Evolutionary conservation across 2,113 vertebrate species (phyloP).

Genomic region (Microtus richardsoni): DNA sequence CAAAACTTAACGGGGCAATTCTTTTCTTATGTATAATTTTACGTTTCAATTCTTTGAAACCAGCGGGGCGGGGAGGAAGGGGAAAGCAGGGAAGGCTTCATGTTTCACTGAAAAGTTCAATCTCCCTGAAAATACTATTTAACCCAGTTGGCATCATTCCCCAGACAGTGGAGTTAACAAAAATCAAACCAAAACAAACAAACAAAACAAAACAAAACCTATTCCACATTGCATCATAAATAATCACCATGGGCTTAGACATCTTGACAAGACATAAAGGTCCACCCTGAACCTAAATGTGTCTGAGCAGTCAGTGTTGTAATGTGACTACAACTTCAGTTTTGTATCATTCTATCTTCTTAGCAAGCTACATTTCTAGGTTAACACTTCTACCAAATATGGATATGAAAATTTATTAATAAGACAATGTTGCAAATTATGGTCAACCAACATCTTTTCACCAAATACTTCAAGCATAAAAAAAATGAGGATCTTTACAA

Average conservation of each 20-base stretch:
- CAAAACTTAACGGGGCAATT: conserved; percentile 76
- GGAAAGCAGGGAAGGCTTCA: conserved; percentile 78
- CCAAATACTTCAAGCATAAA: conserved; percentile 88
- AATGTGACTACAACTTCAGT: conserved; percentile 82
- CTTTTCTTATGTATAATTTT: conserved; percentile 61
- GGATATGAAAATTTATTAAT: conserved; percentile 83
- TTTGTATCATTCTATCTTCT: conserved; percentile 80
- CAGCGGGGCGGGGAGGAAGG: neutral
- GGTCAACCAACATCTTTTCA: conserved; percentile 86
- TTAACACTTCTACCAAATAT: conserved; percentile 83
- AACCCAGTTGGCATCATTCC: conserved; percentile 76
- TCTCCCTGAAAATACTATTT: conserved; percentile 69
- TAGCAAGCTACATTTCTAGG: conserved; percentile 82
- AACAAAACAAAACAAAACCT: conserved; percentile 25
- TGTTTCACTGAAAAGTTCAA: conserved; percentile 58
- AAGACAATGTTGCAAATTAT: conserved; percentile 88
- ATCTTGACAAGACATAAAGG: conserved; percentile 69
- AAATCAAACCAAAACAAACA: neutral
- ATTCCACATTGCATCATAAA: conserved; percentile 66
- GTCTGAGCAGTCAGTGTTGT: conserved; percentile 76
- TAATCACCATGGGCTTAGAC: conserved; percentile 64
- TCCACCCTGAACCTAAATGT: conserved; percentile 74
- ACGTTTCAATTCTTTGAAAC: conserved; percentile 72
- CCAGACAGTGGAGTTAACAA: conserved; percentile 71
- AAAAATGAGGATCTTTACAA: conserved; percentile 90